A percentile compares a stretch with the other conserved stretches of the same genome.
Evolutionary conservation across 1,140 invertebrate species (phyloP).

Genomic region (Drosophila ficusphila): DNA sequence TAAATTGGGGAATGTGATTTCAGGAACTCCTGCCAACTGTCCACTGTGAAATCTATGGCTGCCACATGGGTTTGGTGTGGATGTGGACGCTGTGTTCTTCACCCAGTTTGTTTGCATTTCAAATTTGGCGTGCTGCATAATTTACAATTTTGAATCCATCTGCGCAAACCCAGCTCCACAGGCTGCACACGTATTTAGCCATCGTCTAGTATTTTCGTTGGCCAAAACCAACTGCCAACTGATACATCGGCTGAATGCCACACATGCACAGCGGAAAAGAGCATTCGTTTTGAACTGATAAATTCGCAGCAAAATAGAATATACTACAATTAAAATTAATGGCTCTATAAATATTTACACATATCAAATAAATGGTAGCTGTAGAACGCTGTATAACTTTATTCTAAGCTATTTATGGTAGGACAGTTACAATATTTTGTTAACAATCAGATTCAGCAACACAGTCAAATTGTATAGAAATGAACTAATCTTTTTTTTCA

Average conservation of each 20-base stretch:
- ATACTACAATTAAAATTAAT: too few species aligned
- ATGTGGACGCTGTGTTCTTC: slow-evolving; percentile 15
- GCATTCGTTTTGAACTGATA: too few species aligned
- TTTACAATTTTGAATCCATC: slow-evolving; percentile 48
- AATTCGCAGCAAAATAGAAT: not conserved
- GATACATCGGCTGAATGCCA: slow-evolving; percentile 20
- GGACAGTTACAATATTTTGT: too few species aligned
- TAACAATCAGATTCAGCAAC: too few species aligned
- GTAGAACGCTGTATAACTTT: too few species aligned
- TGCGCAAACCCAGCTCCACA: slow-evolving; percentile 3
- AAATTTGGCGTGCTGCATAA: slow-evolving; percentile 72
- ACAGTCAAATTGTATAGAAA: not conserved
- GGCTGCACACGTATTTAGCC: slow-evolving; percentile 15
- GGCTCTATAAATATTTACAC: too few species aligned
- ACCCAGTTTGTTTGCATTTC: slow-evolving; percentile 70
- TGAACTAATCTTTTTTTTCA: slow-evolving; percentile 12
- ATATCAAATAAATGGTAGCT: too few species aligned
- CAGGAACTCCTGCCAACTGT: slow-evolving; percentile 4
- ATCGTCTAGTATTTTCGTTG: slow-evolving; percentile 37
- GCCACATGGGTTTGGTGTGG: slow-evolving; percentile 13
- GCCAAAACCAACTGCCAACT: slow-evolving; percentile 10
- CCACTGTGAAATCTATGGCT: slow-evolving; percentile 37
- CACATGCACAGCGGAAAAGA: not conserved
- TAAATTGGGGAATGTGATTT: slow-evolving; percentile 4
- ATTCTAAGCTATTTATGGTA: too few species aligned